Base-by-base conservation (phyloP, 2,113 vertebrate genomes). In the Phaethornis superciliosus region DNA sequence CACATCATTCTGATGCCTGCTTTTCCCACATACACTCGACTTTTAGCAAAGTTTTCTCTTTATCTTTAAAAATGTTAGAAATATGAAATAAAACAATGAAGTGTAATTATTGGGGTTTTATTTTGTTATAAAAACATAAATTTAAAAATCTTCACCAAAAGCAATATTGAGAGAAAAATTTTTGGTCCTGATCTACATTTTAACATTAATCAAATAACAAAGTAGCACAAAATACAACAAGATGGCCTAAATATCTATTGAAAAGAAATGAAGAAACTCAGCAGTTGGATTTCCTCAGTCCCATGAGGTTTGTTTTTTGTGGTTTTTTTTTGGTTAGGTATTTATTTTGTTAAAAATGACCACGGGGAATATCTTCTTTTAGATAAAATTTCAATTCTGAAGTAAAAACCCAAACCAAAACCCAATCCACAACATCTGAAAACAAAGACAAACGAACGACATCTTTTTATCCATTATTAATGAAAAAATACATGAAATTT, bases 1-100 rank as follows among this genome's bases (percentile, higher is more conserved):
- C 5, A 15, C 15, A 27, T 12, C 10, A 18, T 13, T 35, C 35
- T 54, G 23, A 52, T 12, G 7, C 2, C 6, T 2, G 1, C 8
- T 63, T 55, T 30, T 52, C 37, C 12, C 26, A 58, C 11, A 16
- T 13, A 28, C 6, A 52, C 72, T 51, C 26, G 62, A 1, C 17
- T 54, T 46, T 52, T 63, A 54, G 9, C 6, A 13, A 18, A 33
- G 21, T 15, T 6, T 4, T 78, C 30, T 9, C 10, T 74, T 44
- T 55, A 85, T 9, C 13, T 74, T 44, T 55, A 85, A 30, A 6
- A 46, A 10, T 44, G 9, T 15, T 68, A 23, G 8, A 40, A 63
- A 51, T 17, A 40, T 40, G 23, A 49, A 70, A 64, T 12, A 30
- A 80, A 56, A 52, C 6, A 59, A 11, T 44, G 4, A 93, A 77